phyloP scores from a whole-genome alignment of 1,140 invertebrate species.

The Neocloeon triangulifer region DNA sequence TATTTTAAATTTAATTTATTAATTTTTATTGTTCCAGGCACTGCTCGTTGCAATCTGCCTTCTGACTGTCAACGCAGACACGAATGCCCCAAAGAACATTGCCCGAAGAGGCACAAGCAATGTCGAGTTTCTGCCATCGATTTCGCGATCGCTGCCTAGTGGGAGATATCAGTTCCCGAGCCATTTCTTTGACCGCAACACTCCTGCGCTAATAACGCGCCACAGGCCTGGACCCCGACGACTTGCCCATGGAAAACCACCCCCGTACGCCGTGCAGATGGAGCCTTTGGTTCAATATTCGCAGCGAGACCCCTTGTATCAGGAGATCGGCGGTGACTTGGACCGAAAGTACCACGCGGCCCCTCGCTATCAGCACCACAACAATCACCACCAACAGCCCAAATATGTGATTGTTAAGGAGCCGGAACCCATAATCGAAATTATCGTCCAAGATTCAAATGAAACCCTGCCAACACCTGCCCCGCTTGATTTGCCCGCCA shows the following conservation, averaged over 20 bases:
- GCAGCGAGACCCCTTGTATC: constrained; percentile 45
- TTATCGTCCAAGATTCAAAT: constrained; percentile 75
- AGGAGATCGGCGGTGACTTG: neutral
- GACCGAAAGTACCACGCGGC: constrained; percentile 13
- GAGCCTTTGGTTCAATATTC: constrained; percentile 56
- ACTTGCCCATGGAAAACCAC: constrained; percentile 14
- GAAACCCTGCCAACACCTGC: constrained; percentile 47
- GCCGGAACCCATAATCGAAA: constrained; percentile 74
- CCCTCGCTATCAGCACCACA: constrained; percentile 21
- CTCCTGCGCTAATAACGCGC: neutral
- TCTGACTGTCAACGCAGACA: too few relatives aligned
- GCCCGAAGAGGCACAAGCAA: too few relatives aligned
- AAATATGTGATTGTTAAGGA: constrained; percentile 17
- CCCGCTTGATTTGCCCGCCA: constrained; percentile 17
- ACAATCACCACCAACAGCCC: constrained; percentile 36
- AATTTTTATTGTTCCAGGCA: too few relatives aligned
- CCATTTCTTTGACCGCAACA: neutral
- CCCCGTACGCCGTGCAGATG: constrained; percentile 56
- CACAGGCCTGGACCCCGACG: neutral
- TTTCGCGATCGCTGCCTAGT: too few relatives aligned
- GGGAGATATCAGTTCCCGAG: too few relatives aligned
- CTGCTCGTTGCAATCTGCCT: too few relatives aligned
- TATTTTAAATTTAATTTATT: too few relatives aligned
- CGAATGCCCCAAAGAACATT: too few relatives aligned
- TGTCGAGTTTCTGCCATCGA: too few relatives aligned